Base-by-base conservation (phyloP, 1,140 invertebrate species). In the silkworm (Bombyx mori) region DNA sequence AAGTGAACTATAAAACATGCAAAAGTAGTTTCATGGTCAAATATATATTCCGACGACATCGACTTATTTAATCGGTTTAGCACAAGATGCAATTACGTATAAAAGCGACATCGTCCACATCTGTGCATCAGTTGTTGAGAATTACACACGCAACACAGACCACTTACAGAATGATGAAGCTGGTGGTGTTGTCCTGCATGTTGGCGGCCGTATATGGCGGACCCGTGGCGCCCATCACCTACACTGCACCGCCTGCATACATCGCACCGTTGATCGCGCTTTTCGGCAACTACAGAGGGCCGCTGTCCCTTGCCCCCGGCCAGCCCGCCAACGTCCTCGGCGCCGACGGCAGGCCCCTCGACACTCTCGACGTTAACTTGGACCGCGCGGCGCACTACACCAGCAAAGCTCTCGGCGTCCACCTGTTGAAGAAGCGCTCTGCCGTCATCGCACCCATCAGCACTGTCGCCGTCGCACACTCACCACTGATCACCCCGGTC, bases 171-270 rank as follows among this genome's bases (percentile, higher is more conserved):
- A 82, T 81, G 71, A 69, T 76, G 71, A 89, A 89, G 68, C 71
- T 88, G 80, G 88, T 89, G 79, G 87, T 90, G 78, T 88, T 90
- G 81, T 82, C 83, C 61, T 86, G 81, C 69, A 58, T 87, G 54
- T 42, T 87, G 59, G 86, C 81, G 12, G 75, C 75, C 42, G 82
- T 74, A 42, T 62, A 71, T 8, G 79, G 75, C 62, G 22, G 78
- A 69, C 70, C 71, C 54, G 57, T 71, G 43, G 78, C 79, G 42
- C 71, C 59, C 8, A 18, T 66, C 52, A 57, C 60, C 6, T 58
- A 62, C 54, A 18, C 57, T 8, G 61, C 58, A 10, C 62, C 60
- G n/a, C 45, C 44, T 42, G 42, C 54, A 2, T 63, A 59, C 22
- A 52, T 44, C 7, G 54, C 58, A 8, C 59, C 56, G 6, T 22